Conservation (phyloP, 2,797 vertebrate species). For the Gymnopithys bicolor region DNA sequence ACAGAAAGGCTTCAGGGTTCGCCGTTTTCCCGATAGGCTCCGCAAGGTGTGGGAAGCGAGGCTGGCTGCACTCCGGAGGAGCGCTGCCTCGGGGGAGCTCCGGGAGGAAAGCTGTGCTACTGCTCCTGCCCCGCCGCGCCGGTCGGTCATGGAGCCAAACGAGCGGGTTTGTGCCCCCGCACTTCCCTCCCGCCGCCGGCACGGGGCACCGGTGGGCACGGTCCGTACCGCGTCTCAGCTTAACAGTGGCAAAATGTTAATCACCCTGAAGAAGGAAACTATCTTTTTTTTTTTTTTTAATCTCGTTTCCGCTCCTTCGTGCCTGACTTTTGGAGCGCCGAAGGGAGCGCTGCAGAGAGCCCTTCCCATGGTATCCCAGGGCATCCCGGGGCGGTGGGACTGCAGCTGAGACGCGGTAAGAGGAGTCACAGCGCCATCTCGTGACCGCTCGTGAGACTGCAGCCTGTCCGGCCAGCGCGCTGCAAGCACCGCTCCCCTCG, state of each 20-base stretch:
- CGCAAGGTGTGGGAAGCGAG: background rate
- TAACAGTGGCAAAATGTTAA: background rate
- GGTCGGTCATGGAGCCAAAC: too few species aligned
- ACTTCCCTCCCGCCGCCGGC: background rate
- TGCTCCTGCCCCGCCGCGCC: background rate
- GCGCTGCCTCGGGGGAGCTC: background rate
- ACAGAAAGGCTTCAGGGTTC: fast-evolving
- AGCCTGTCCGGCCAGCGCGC: background rate
- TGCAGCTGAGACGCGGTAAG: background rate
- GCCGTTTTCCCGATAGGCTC: background rate
- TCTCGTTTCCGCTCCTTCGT: background rate
- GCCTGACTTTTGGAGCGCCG: background rate
- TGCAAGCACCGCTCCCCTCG: background rate
- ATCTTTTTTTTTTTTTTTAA: too few species aligned
- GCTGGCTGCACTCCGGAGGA: background rate
- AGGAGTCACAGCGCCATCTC: conserved; percentile 34
- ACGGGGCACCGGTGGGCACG: fast-evolving
- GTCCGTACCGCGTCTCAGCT: background rate
- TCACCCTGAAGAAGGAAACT: background rate
- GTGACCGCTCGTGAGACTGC: background rate
- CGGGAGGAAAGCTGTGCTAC: background rate
- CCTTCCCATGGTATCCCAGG: too few species aligned
- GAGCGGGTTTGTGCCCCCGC: background rate
- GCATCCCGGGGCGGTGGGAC: background rate
- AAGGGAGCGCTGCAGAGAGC: fast-evolving